A percentile compares a stretch with the other conserved stretches of the same genome.
These are phyloP conservation scores for Kryptolebias ocellatus DNA, from an alignment of 2,797 vertebrate genomes.

Conservation along the genomic window DNA sequence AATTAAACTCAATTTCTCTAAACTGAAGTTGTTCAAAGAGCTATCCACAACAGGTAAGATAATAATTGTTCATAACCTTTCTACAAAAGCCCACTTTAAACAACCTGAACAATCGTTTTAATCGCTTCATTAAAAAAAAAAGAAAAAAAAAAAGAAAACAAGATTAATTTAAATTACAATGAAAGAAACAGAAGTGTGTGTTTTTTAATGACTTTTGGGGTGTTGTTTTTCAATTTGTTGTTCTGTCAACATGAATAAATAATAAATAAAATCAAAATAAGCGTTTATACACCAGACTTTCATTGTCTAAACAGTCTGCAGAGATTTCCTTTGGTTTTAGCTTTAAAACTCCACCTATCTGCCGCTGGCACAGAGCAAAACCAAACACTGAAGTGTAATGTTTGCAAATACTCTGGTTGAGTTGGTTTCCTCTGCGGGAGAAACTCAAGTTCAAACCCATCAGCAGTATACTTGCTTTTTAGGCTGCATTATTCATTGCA, in stretches of 20 bases:
- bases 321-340: slow-evolving; percentile 48
- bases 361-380: slow-evolving; percentile 50
- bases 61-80: no score
- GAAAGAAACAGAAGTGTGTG: no score
- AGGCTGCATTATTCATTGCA: slow-evolving; percentile 64
- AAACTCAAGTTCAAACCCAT: slow-evolving; percentile 67
- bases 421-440: slow-evolving; percentile 56
- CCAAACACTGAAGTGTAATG: slow-evolving; percentile 66
- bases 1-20: no score
- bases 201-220: background rate
- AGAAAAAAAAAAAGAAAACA: no score
- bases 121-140: no score
- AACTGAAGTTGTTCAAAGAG: no score
- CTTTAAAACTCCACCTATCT: slow-evolving; percentile 54
- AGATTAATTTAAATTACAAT: no score
- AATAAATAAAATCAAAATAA: no score
- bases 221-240: background rate
- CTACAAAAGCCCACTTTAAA: no score
- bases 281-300: slow-evolving; percentile 18
- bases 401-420: slow-evolving; percentile 65
- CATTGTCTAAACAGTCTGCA: slow-evolving; percentile 45
- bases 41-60: no score
- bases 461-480: slow-evolving; percentile 56
- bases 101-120: no score
- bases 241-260: background rate